Conservation (phyloP, 1,140 invertebrate species). For the Drosophila persimilis region DNA sequence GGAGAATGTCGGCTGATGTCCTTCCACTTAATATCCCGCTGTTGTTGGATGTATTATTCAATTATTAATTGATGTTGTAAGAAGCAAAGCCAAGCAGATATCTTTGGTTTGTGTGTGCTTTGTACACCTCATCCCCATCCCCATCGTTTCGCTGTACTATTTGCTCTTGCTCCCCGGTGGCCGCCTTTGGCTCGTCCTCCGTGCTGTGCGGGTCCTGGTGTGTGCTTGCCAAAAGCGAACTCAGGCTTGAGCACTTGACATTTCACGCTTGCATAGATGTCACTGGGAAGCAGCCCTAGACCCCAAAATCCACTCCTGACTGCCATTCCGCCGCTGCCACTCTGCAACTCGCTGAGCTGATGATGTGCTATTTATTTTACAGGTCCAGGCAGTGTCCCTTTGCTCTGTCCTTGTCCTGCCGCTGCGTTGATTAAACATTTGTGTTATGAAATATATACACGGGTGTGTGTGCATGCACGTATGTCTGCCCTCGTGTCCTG, state of each 20-base stretch:
- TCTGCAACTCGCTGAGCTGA: slow-evolving; percentile 26
- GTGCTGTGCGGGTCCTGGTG: slow-evolving; percentile 9
- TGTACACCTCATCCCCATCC: slow-evolving; percentile 5
- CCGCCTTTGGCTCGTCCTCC: slow-evolving; percentile 16
- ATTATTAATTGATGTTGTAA: slow-evolving; percentile 68
- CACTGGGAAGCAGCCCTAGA: slow-evolving; percentile 42
- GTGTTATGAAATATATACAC: slow-evolving; percentile 70
- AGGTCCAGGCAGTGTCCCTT: slow-evolving; percentile 28
- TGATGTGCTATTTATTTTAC: slow-evolving; percentile 56
- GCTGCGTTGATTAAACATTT: slow-evolving; percentile 76
- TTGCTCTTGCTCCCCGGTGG: slow-evolving; percentile 44
- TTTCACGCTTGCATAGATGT: slow-evolving; percentile 70
- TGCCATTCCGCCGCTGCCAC: slow-evolving; percentile 5
- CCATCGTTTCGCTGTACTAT: slow-evolving; percentile 6
- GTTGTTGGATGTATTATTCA: slow-evolving; percentile 44
- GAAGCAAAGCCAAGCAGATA: slow-evolving; percentile 39
- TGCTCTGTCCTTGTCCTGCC: slow-evolving; percentile 15
- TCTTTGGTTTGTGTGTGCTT: slow-evolving; percentile 34
- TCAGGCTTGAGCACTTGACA: slow-evolving; percentile 75
- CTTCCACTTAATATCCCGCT: background rate
- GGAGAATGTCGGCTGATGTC: no score
- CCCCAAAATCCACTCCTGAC: slow-evolving; percentile 39
- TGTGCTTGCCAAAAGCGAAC: slow-evolving; percentile 61
- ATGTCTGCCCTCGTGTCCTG: background rate
- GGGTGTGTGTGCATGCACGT: background rate